These are phyloP conservation scores for Notechis scutatus DNA, from an alignment of 2,113 vertebrate genomes.

Conservation along the genomic window DNA sequence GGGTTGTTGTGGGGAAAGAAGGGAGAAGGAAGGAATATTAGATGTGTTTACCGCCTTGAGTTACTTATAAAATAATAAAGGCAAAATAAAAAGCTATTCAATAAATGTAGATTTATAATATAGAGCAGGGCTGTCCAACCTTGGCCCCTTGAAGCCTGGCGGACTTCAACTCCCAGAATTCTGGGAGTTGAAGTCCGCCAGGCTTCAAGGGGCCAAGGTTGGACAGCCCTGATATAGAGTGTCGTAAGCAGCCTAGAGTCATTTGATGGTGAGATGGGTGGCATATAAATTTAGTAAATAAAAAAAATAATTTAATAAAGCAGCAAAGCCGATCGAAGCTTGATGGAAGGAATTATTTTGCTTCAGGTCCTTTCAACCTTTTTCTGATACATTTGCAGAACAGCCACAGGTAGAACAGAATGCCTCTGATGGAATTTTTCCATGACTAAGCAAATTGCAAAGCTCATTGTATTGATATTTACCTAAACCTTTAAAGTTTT, in stretches of 20 bases:
- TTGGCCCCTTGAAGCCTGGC: too few relatives aligned
- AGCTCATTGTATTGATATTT: background rate
- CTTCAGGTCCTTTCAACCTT: background rate
- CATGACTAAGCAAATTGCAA: constrained; percentile 29
- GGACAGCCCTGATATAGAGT: too few relatives aligned
- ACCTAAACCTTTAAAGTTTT: background rate
- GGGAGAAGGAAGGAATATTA: background rate
- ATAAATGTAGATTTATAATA: background rate
- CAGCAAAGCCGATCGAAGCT: constrained; percentile 35
- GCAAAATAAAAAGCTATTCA: background rate
- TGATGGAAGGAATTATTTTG: background rate
- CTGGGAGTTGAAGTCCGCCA: too few relatives aligned
- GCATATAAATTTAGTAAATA: background rate
- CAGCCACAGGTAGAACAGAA: constrained; percentile 9
- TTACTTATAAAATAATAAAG: background rate
- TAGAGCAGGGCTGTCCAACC: too few relatives aligned
- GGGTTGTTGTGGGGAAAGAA: background rate
- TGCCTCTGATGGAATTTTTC: background rate
- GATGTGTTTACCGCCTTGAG: background rate
- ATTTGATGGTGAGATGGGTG: background rate
- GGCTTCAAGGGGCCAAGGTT: too few relatives aligned
- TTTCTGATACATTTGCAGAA: background rate
- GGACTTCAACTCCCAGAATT: too few relatives aligned
- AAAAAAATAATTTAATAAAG: constrained; percentile 22
- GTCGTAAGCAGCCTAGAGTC: background rate